Conservation (phyloP, 1,140 invertebrate species). For the Phthorimaea operculella region DNA sequence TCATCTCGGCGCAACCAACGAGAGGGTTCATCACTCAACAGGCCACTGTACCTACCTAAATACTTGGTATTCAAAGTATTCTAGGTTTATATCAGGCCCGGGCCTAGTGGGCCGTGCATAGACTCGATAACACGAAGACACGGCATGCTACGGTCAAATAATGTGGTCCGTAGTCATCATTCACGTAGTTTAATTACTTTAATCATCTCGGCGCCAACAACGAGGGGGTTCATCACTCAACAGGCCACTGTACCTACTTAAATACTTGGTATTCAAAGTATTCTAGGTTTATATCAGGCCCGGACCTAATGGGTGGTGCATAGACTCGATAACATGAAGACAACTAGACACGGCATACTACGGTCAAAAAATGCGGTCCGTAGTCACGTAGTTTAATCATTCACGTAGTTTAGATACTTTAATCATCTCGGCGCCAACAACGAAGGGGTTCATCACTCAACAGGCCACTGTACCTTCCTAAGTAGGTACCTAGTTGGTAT, state of each 20-base stretch:
- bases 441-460: not conserved
- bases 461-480: too few relatives aligned
- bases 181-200: slow-evolving; percentile 27
- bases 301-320: too few relatives aligned
- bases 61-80: not conserved
- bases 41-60: too few relatives aligned
- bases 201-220: slow-evolving; percentile 15
- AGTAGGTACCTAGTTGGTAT: not conserved
- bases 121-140: too few relatives aligned
- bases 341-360: too few relatives aligned
- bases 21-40: not conserved
- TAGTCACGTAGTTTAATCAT: slow-evolving; percentile 23
- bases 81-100: not conserved
- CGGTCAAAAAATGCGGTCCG: slow-evolving; percentile 7
- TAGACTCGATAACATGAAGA: too few relatives aligned
- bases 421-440: slow-evolving; percentile 15
- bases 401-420: slow-evolving; percentile 27
- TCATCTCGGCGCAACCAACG: slow-evolving; percentile 11
- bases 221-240: not conserved
- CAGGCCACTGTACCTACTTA: too few relatives aligned
- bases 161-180: slow-evolving; percentile 19
- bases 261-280: too few relatives aligned
- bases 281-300: too few relatives aligned
- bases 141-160: too few relatives aligned
- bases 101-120: not conserved